A percentile compares a stretch with the other conserved stretches of the same genome.
Conservation (phyloP, 2,888 invertebrate species). For the Tholera decimalis region DNA sequence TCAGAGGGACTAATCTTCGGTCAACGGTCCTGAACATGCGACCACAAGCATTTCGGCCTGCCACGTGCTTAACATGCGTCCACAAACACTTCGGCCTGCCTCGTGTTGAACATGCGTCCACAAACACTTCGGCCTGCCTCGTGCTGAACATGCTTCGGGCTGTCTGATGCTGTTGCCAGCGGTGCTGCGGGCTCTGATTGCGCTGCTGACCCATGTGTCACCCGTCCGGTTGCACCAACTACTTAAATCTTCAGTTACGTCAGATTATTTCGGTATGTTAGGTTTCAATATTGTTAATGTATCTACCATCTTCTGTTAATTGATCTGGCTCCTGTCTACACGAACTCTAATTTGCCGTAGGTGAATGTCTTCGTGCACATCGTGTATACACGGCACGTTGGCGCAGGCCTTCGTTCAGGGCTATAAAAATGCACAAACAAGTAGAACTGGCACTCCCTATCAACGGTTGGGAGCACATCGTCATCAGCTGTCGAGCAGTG, state of each 20-base stretch:
- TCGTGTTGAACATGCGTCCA: no score
- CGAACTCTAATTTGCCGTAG: constrained; percentile 33
- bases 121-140: no score
- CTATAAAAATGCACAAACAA: no score
- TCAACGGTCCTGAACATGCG: constrained; percentile 14
- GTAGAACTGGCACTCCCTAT: no score
- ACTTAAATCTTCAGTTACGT: constrained; percentile 20
- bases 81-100: no score
- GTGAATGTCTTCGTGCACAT: constrained; percentile 4
- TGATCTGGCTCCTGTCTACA: constrained; percentile 10
- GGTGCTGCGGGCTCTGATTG: no score
- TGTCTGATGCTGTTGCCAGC: no score
- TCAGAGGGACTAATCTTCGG: constrained; percentile 5
- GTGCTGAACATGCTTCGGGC: no score
- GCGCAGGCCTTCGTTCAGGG: background rate
- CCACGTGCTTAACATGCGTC: background rate
- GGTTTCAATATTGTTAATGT: constrained; percentile 1
- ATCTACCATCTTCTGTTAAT: background rate
- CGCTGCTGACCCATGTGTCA: no score
- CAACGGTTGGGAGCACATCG: no score
- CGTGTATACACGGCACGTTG: background rate
- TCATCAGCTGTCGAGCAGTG: no score
- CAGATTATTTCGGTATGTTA: constrained; percentile 24
- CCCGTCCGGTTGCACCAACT: constrained; percentile 7
- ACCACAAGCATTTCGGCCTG: background rate